Evolutionary conservation across 1,140 invertebrate genomes (phyloP).

Genomic region (Coelopa frigida): DNA sequence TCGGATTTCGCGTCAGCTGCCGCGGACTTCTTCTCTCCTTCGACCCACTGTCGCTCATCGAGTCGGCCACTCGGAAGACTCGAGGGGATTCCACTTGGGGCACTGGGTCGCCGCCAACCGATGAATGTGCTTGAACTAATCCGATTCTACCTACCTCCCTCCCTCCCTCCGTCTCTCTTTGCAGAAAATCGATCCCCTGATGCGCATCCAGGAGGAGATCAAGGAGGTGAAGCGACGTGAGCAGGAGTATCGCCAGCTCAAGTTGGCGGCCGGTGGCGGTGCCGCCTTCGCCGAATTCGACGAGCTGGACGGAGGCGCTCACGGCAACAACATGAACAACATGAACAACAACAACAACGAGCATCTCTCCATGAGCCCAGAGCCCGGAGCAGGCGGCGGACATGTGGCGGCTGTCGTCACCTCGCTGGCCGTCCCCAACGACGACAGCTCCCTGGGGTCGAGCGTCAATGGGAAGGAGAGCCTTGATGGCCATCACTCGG

Average conservation of each 20-base stretch:
- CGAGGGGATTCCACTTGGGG: too few species aligned
- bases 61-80: too few species aligned
- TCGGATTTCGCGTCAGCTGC: too few species aligned
- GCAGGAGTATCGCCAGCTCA: slow-evolving; percentile 56
- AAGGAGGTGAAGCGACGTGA: slow-evolving; percentile 61
- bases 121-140: too few species aligned
- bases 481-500: slow-evolving; percentile 38
- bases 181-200: slow-evolving; percentile 54
- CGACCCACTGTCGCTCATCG: too few species aligned
- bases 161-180: too few species aligned
- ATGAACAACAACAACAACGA: slow-evolving; percentile 10
- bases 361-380: slow-evolving; percentile 9
- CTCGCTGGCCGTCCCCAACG: not conserved
- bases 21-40: too few species aligned
- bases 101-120: too few species aligned
- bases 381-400: slow-evolving; percentile 1
- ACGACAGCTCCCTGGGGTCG: too few species aligned
- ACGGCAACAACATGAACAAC: slow-evolving; percentile 5
- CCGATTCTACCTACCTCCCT: too few species aligned
- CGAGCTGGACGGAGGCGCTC: not conserved
- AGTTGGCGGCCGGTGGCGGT: slow-evolving; percentile 42
- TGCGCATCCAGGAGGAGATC: slow-evolving; percentile 61
- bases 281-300: slow-evolving; percentile 25
- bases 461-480: slow-evolving; percentile 39
- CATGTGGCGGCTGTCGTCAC: not conserved